phyloP scores from a whole-genome alignment of 2,113 vertebrate genomes.

The Mus spicilegus region DNA sequence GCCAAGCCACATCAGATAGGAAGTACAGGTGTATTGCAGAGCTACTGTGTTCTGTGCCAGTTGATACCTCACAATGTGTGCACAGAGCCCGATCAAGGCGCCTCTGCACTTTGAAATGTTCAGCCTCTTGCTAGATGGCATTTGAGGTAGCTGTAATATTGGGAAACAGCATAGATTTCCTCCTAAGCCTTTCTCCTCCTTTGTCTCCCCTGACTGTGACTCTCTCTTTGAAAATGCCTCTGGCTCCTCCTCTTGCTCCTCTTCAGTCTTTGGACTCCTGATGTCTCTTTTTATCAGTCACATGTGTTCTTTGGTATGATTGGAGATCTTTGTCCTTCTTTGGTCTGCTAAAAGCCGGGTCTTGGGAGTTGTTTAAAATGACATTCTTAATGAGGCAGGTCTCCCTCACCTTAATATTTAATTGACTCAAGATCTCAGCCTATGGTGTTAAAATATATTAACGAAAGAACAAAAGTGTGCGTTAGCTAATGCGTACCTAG shows the following conservation, averaged over 20 bases:
- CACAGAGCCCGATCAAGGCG: background rate
- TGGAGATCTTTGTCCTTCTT: background rate
- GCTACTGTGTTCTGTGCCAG: background rate
- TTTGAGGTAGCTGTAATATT: background rate
- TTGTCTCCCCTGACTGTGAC: background rate
- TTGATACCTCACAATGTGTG: background rate
- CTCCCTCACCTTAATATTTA: background rate
- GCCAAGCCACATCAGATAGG: conserved; percentile 11
- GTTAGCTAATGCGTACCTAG: background rate
- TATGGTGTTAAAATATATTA: conserved; percentile 22
- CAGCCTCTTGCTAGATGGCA: background rate
- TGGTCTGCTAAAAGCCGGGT: background rate
- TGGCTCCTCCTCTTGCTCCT: background rate
- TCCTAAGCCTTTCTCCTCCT: background rate
- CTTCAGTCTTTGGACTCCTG: background rate
- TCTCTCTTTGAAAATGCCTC: background rate
- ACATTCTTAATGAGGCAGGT: background rate
- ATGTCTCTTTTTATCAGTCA: background rate
- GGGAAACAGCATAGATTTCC: background rate
- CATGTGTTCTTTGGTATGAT: background rate
- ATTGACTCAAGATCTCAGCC: background rate
- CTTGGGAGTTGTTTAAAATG: background rate
- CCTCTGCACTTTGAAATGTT: background rate
- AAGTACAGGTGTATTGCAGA: conserved; percentile 63
- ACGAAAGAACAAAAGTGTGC: background rate